Evolutionary conservation across 2,888 invertebrate genomes (phyloP), one percentile per base, ranked within the genome.

Genomic region (Drosophila nr. medialis): DNA sequence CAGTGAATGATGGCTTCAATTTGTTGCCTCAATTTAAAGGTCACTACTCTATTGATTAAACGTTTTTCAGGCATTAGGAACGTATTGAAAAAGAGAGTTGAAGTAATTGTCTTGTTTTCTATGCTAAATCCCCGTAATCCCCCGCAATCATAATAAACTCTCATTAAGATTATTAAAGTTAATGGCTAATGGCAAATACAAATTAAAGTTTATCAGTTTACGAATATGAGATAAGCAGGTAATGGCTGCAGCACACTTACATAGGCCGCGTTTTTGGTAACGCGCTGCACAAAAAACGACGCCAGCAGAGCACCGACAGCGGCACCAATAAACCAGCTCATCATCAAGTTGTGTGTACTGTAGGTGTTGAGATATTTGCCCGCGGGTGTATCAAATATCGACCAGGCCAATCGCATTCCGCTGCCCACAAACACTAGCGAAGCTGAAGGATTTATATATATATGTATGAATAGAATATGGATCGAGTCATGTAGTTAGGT

Each of bases 291-390:
- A 71, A 90, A 89, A 18, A 79, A 64, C 4, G 89, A 78, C 1
- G 92, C 91, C 36, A 90, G 56, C 8, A 91, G 74, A 29, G 84
- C 86, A 0, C 92, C 92, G 24, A 90, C n/a, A 0, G 90, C 85
- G 5, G 81, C 91, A 32, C 93, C 92, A 55, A 90, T 68, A 66
- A 92, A 92, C 91, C 92, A 92, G 18, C 87, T 87, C 68, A 92
- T 87, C 72, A 85, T 89, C 60, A 92, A 75, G 13, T 85, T 87
- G 69, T 89, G 88, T 7, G 82, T 81, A 15, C 75, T 64, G 29
- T 76, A 66, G 49, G 81, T 76, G 24, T 72, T 77, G 7, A 80
- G 64, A 15, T 90, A 86, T 54, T 80, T 81, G 7, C 83, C 82
- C 2, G 83, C 81, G 29, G 92, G 91, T 2, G 88, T 78, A 36